phyloP scores from a whole-genome alignment of 2,113 vertebrate species.

The Gallinago paraguaiae region DNA sequence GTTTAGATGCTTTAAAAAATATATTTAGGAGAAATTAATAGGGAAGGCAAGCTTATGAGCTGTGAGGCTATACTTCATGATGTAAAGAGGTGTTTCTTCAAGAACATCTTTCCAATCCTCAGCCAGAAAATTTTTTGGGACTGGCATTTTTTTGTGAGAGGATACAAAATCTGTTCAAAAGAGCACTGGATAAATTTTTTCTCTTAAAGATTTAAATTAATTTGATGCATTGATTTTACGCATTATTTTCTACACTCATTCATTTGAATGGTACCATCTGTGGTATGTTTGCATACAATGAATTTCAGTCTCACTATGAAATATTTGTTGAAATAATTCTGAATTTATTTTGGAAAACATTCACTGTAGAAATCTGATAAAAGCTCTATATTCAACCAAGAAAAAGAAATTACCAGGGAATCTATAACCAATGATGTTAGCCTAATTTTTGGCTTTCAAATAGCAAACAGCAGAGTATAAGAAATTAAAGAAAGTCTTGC shows the following conservation, averaged over 20 bases:
- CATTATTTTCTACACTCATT: background rate
- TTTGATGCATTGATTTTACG: background rate
- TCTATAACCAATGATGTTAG: background rate
- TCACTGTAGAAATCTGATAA: background rate
- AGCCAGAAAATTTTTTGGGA: background rate
- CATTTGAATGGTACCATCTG: conserved; percentile 14
- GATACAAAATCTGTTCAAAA: background rate
- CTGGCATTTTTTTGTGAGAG: background rate
- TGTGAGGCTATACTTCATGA: background rate
- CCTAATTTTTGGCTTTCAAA: background rate
- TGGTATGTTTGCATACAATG: background rate
- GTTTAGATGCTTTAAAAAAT: background rate
- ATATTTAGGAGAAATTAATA: background rate
- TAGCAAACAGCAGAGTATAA: background rate
- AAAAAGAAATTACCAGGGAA: background rate
- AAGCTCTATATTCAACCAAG: background rate
- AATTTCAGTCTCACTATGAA: background rate
- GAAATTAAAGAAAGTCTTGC: background rate
- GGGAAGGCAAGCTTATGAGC: background rate
- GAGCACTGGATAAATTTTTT: background rate
- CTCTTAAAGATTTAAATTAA: background rate
- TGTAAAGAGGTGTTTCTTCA: background rate
- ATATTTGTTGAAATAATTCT: conserved; percentile 22
- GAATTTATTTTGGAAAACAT: conserved; percentile 9
- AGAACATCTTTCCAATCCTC: background rate